Conservation (phyloP, 2,888 invertebrate species). For the Acanthopleura granulata region DNA sequence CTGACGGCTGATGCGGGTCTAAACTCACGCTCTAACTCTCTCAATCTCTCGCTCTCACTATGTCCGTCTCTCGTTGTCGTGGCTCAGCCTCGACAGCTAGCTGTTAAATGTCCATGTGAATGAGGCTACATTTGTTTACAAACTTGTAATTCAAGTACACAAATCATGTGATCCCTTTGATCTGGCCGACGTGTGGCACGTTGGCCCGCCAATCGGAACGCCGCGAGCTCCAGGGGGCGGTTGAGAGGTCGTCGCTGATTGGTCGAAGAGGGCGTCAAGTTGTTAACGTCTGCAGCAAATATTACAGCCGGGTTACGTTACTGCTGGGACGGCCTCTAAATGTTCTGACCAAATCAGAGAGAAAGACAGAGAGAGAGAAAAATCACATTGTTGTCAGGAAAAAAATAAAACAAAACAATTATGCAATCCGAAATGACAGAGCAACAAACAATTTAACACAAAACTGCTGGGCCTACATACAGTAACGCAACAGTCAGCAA, state of each 20-base stretch:
- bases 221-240: neutral
- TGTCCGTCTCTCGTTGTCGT: neutral
- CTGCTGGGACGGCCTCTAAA: neutral
- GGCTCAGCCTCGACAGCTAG: conserved; percentile 26
- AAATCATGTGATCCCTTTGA: conserved; percentile 42
- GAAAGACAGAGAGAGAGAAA: neutral
- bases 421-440: too few species aligned
- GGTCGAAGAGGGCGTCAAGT: conserved; percentile 10
- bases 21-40: neutral
- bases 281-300: conserved; percentile 3
- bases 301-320: neutral
- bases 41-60: neutral
- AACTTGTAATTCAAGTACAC: conserved; percentile 53
- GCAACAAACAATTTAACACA: too few species aligned
- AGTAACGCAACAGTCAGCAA: too few species aligned
- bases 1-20: too few species aligned
- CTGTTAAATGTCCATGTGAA: conserved; percentile 52
- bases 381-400: too few species aligned
- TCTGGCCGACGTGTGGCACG: conserved; percentile 37
- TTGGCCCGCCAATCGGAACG: neutral
- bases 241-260: neutral
- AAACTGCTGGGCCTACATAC: too few species aligned
- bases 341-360: neutral
- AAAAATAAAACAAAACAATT: too few species aligned
- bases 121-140: conserved; percentile 56